These are phyloP conservation scores for Loripinus fragilis DNA, from an alignment of 2,888 invertebrate genomes.

Conservation along the genomic window DNA sequence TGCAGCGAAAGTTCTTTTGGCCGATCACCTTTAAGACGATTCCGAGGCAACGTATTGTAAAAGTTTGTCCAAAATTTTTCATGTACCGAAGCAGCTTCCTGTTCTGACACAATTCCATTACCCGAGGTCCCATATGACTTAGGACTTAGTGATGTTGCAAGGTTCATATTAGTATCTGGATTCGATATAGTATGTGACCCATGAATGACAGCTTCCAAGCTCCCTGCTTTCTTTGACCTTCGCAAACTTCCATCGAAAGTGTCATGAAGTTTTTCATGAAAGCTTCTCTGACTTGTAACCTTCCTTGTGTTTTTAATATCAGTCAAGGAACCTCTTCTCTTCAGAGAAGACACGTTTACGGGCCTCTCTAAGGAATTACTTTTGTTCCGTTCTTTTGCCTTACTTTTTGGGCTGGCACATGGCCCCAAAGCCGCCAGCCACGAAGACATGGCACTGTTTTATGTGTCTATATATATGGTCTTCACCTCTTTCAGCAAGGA, in stretches of 20 bases:
- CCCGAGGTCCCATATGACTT: constrained; percentile 27
- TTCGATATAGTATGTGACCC: constrained; percentile 42
- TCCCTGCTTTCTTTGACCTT: constrained; percentile 54
- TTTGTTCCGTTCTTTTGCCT: constrained; percentile 43
- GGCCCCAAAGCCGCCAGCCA: constrained; percentile 61
- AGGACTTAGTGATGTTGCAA: constrained; percentile 57
- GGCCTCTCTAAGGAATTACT: constrained; percentile 37
- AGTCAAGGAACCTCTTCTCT: constrained; percentile 55
- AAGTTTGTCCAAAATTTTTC: constrained; percentile 64
- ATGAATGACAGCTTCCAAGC: constrained; percentile 50
- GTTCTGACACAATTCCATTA: constrained; percentile 33
- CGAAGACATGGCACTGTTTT: constrained; percentile 42
- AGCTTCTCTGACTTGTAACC: constrained; percentile 55
- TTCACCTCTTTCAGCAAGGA: not conserved
- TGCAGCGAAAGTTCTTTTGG: constrained; percentile 58
- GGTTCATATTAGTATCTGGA: constrained; percentile 62
- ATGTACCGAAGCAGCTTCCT: constrained; percentile 29
- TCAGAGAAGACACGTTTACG: constrained; percentile 46
- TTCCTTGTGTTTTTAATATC: constrained; percentile 55
- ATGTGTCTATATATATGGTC: not conserved
- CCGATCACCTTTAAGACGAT: constrained; percentile 48
- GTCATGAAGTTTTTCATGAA: constrained; percentile 55
- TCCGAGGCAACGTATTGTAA: constrained; percentile 58
- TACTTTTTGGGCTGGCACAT: constrained; percentile 61
- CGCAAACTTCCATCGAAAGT: constrained; percentile 61